Conservation (phyloP, 2,888 invertebrate genomes). For the Himalopsyche tibetana region DNA sequence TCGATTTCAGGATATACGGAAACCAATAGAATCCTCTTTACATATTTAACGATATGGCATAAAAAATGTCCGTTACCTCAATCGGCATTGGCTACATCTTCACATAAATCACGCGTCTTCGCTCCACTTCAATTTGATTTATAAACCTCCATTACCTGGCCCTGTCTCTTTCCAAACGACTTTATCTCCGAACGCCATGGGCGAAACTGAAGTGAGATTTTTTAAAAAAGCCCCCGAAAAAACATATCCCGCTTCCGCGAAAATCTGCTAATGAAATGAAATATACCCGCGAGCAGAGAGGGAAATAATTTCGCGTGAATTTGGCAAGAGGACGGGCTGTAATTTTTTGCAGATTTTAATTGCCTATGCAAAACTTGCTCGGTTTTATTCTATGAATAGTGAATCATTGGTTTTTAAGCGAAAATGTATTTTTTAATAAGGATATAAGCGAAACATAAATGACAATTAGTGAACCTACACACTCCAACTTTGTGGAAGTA, state of each 20-base stretch:
- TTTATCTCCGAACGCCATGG: constrained; percentile 47
- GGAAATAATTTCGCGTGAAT: not conserved
- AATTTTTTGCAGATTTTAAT: too few relatives aligned
- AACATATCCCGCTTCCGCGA: constrained; percentile 45
- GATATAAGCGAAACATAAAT: too few relatives aligned
- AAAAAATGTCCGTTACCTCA: not conserved
- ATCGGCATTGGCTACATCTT: constrained; percentile 8
- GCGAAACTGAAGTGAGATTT: constrained; percentile 42
- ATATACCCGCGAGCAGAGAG: constrained; percentile 7
- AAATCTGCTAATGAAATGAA: constrained; percentile 56
- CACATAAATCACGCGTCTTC: constrained; percentile 17
- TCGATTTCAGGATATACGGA: not conserved
- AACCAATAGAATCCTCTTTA: not conserved
- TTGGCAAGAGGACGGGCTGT: not conserved
- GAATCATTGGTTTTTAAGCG: too few relatives aligned
- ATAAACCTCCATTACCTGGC: constrained; percentile 51
- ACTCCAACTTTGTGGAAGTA: too few relatives aligned
- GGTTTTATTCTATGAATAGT: too few relatives aligned
- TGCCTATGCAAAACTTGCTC: too few relatives aligned
- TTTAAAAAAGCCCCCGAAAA: constrained; percentile 31
- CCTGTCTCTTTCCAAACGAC: constrained; percentile 38
- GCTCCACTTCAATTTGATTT: constrained; percentile 51
- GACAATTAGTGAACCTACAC: too few relatives aligned
- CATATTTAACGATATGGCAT: not conserved
- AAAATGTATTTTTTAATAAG: too few relatives aligned